These are phyloP conservation scores for Poeciliopsis infans DNA, from an alignment of 2,797 vertebrate species.

Conservation along the genomic window DNA sequence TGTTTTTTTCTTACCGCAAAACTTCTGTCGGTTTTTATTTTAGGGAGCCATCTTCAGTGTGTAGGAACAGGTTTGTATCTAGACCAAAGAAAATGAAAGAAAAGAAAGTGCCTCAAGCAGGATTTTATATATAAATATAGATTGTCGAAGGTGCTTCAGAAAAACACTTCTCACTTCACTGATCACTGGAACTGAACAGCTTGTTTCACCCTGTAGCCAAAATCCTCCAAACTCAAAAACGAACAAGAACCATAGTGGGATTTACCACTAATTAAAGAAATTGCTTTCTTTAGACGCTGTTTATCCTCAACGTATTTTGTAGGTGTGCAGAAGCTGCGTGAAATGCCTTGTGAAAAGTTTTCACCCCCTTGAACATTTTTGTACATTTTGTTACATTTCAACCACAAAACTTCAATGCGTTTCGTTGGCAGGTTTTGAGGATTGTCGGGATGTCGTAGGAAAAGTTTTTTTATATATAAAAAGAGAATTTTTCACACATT, in stretches of 20 bases:
- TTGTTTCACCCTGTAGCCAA: conserved; percentile 1
- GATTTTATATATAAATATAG: background rate
- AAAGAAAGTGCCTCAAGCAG: background rate
- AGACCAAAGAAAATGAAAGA: background rate
- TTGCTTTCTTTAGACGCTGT: background rate
- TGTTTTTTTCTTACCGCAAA: background rate
- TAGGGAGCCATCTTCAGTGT: background rate
- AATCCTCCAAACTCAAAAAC: conserved; percentile 14
- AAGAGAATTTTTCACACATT: background rate
- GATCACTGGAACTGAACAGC: conserved; percentile 1
- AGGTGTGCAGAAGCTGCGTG: background rate
- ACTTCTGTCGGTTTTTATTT: background rate
- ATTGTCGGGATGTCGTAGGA: background rate
- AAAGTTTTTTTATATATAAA: background rate
- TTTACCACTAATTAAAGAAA: background rate
- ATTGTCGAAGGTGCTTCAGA: background rate
- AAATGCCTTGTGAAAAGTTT: background rate
- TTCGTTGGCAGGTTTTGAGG: background rate
- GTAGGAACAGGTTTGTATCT: background rate
- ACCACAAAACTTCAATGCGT: background rate
- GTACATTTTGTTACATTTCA: background rate
- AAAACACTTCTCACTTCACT: background rate
- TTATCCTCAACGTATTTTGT: background rate
- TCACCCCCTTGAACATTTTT: background rate
- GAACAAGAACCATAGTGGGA: background rate